Base-by-base conservation (phyloP, 2,888 invertebrate genomes). In the Horisme vitalbata region DNA sequence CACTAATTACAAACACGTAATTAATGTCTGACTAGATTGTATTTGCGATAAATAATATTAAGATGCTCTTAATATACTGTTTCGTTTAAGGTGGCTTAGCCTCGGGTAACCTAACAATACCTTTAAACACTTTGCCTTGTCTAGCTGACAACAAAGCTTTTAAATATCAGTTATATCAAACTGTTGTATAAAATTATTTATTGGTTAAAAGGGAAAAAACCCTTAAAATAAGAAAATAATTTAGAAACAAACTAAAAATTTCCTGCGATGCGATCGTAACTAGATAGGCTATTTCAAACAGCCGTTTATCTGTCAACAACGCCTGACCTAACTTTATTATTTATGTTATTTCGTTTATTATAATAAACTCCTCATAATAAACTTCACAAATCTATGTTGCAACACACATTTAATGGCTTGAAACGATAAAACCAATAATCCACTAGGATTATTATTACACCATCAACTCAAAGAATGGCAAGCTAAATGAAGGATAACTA, bases 401-500 rank as follows among this genome's bases (percentile, higher is more conserved):
- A 39, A 34, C 34, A 44, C 41, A 50, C 35, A 44, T 55, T 48
- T 50, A 45, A 50, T 46, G 35, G 31, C 46, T 39, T 36, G 30
- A 21, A 45, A 28, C 36, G 45, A 52, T 52, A 55, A 55, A 56
- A 57, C 45, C 45, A 47, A 45, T 53, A 60, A 57, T 51, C 57
- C 51, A 33, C 39, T 27, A 49, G 44, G 52, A 59, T 57, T 54
- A 59, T 57, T 55, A 45, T 51, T 45, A 47, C 52, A 39, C 57
- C 61, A 63, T 53, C 47, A 44, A 52, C 44, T 49, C 55, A 58
- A 63, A 55, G 57, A 59, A 56, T 55, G 55, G 56, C 57, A 58
- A 36, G 34, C 47, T 30, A 43, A 52, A 48, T 51, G 27, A 50
- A 53, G 43, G 45, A 55, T 52, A 46, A 36, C 50, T 49, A 41